These are phyloP conservation scores for Eurosta solidaginis DNA, from an alignment of 1,140 invertebrate genomes.

Conservation along the genomic window DNA sequence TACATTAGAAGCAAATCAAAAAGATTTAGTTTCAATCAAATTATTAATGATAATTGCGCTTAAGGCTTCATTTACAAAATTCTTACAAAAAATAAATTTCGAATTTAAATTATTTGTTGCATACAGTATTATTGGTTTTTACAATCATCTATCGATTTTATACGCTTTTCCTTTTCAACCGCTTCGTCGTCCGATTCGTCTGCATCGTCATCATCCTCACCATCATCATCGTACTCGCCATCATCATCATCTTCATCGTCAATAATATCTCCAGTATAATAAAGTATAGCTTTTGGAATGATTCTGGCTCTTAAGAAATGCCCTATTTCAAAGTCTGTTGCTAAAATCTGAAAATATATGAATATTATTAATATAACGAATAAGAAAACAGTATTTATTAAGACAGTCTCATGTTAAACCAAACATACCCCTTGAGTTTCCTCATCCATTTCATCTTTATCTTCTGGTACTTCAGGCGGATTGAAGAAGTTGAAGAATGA, in stretches of 20 bases:
- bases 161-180: conserved; percentile 46
- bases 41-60: not conserved
- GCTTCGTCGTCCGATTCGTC: conserved; percentile 58
- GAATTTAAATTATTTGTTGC: not conserved
- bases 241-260: conserved; percentile 79
- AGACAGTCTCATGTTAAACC: not conserved
- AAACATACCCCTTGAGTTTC: conserved; percentile 64
- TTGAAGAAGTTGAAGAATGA: conserved; percentile 99
- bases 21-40: too few species aligned
- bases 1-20: not conserved
- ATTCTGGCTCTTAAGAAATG: conserved; percentile 94
- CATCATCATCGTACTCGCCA: conserved; percentile 51
- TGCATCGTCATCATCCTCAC: conserved; percentile 58
- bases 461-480: conserved; percentile 75
- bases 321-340: conserved; percentile 96
- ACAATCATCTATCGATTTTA: conserved; percentile 54
- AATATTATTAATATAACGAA: not conserved
- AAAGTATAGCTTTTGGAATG: conserved; percentile 90
- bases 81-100: conserved; percentile 3
- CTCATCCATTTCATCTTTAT: conserved; percentile 71
- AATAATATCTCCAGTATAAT: conserved; percentile 86
- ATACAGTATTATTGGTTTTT: conserved; percentile 48
- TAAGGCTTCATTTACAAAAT: conserved; percentile 18
- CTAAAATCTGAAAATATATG: conserved; percentile 69
- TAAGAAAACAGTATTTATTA: not conserved